Evolutionary conservation across 2,797 vertebrate species (phyloP), one percentile per base, ranked within the genome.

Genomic region (Emydoidea blandingii): DNA sequence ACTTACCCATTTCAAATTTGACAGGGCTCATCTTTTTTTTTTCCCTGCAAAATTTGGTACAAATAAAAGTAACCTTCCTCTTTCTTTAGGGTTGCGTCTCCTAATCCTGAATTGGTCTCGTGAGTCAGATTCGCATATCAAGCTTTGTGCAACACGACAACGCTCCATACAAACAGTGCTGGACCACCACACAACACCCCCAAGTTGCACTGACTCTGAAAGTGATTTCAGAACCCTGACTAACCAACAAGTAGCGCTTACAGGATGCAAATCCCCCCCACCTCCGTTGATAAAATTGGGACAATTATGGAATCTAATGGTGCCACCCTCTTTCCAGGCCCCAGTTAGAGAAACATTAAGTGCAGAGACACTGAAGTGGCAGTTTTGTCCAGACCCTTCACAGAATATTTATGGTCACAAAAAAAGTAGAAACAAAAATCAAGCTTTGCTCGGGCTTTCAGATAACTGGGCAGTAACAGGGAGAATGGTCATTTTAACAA

Each of bases 61-160:
- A 1, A n/a, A 19, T 23, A 44, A 1, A 0, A 91, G 31, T 27
- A 52, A 37, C 5, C 14, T 16, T 44, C 29, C 62, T 47, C 74
- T 23, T 16, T 78, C 65, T 41, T 12, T 72, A 41, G 37, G 5
- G 27, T 18, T 31, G 25, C 44, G 27, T 49, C 12, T 49, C 74
- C 44, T 44, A 68, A 19, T 6, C 41, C 16, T 19, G 7, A 82
- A 83, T 10, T 49, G 31, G 21, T 59, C 72, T 53, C 1, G 0
- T 0, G 1, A 41, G 47, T 29, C 3, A 0, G 25, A 27, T 4
- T 87, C 2, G 0, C 15, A n/a, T 8, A 56, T 21, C 78, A 47
- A 88, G 0, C 19, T 15, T 68, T 8, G 34, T 56, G 25, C 11
- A 0, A 57, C 54, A 44, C 1, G 0, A 44, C 1, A 2, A 49